Conservation (phyloP, 2,113 vertebrate species). For the Equus quagga region DNA sequence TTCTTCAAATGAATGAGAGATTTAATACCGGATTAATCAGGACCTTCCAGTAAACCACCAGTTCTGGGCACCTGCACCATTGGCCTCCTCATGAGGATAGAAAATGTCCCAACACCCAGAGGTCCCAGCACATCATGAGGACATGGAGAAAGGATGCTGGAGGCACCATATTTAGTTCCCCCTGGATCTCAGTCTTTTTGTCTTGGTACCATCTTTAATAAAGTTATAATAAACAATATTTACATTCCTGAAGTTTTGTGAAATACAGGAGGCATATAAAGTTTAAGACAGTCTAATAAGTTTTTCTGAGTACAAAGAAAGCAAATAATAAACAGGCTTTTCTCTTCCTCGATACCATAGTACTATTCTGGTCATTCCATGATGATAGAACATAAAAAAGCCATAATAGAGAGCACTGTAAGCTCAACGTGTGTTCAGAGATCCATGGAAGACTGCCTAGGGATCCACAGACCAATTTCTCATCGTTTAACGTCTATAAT, state of each 20-base stretch:
- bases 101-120: not conserved
- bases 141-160: not conserved
- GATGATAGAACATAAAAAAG: not conserved
- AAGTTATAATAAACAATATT: conserved; percentile 4
- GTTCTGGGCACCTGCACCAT: not conserved
- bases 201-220: not conserved
- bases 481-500: not conserved
- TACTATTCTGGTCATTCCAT: not conserved
- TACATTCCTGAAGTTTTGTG: not conserved
- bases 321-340: not conserved
- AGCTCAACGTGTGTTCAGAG: not conserved
- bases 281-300: not conserved
- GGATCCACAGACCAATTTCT: not conserved
- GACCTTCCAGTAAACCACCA: not conserved
- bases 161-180: not conserved
- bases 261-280: not conserved
- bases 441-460: accelerated
- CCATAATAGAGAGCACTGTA: accelerated
- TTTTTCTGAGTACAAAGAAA: conserved; percentile 14
- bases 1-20: not conserved
- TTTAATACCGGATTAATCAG: not conserved
- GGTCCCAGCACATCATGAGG: not conserved
- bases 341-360: not conserved
- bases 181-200: not conserved
- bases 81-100: not conserved